phyloP scores from a whole-genome alignment of 2,888 invertebrate species.

The Trimorus sp. region DNA sequence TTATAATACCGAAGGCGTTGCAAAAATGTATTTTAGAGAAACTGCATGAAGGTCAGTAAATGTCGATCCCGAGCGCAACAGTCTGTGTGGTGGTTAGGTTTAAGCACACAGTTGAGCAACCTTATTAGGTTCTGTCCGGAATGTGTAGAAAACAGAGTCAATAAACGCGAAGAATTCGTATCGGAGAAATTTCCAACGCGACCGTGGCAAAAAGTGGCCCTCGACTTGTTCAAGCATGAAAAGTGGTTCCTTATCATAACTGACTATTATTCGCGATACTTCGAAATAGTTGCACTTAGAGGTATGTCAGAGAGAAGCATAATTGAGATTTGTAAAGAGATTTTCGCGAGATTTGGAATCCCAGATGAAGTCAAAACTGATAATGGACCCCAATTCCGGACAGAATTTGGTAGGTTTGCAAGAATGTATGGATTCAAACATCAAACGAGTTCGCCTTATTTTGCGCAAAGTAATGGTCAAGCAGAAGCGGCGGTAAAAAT shows the following conservation, averaged over 20 bases:
- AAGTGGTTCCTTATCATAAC: constrained; percentile 65
- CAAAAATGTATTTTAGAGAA: constrained; percentile 62
- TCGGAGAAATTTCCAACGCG: constrained; percentile 58
- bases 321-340: constrained; percentile 24
- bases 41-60: constrained; percentile 65
- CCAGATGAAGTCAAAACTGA: constrained; percentile 37
- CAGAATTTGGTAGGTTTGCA: constrained; percentile 47
- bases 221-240: constrained; percentile 64
- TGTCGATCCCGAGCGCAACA: constrained; percentile 58
- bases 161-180: constrained; percentile 54
- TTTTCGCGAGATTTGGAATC: constrained; percentile 45
- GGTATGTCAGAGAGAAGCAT: constrained; percentile 34
- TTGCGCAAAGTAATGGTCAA: constrained; percentile 19
- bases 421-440: constrained; percentile 37
- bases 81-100: constrained; percentile 68
- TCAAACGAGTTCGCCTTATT: constrained; percentile 26
- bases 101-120: constrained; percentile 53
- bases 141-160: constrained; percentile 52
- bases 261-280: constrained; percentile 68
- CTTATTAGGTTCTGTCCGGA: constrained; percentile 51
- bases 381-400: constrained; percentile 60
- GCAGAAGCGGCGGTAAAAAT: constrained; percentile 22
- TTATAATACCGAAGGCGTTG: constrained; percentile 64
- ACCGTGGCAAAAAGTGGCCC: constrained; percentile 67
- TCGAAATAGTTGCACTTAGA: constrained; percentile 51